These are phyloP conservation scores for Pitta sordida DNA, from an alignment of 2,113 vertebrate species.

Conservation along the genomic window DNA sequence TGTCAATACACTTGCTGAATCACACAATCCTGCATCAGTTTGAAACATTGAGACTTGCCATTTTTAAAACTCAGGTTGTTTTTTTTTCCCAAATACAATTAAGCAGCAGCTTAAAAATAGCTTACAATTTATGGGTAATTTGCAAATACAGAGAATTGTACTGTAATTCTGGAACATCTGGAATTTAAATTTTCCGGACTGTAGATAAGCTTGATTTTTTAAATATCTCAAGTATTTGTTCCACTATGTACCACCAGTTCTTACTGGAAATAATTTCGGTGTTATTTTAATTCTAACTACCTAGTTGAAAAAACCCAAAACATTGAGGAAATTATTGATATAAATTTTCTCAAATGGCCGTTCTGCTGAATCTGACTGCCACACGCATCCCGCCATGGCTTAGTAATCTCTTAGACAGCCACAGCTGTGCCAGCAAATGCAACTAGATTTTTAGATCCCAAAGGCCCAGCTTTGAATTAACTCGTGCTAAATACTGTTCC, in stretches of 20 bases:
- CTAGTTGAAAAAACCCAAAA: neutral
- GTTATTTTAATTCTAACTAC: neutral
- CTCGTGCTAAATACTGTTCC: neutral
- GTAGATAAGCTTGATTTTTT: neutral
- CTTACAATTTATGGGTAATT: neutral
- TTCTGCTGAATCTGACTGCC: neutral
- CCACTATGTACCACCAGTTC: neutral
- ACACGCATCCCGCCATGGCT: neutral
- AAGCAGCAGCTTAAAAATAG: neutral
- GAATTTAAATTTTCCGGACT: neutral
- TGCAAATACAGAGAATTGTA: neutral
- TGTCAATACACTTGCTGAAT: neutral
- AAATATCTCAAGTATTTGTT: neutral
- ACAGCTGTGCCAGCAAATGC: conserved; percentile 32
- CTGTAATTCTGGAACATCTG: neutral
- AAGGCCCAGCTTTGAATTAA: neutral
- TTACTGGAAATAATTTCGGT: neutral
- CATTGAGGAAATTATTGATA: neutral
- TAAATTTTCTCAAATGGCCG: neutral
- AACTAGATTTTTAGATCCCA: neutral
- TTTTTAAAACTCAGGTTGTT: neutral
- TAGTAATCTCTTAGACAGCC: neutral
- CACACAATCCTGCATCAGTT: neutral
- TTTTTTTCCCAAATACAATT: neutral
- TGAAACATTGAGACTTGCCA: neutral